Conservation (phyloP, 2,113 vertebrate genomes). For the Cryptomyrus ogoouensis region DNA sequence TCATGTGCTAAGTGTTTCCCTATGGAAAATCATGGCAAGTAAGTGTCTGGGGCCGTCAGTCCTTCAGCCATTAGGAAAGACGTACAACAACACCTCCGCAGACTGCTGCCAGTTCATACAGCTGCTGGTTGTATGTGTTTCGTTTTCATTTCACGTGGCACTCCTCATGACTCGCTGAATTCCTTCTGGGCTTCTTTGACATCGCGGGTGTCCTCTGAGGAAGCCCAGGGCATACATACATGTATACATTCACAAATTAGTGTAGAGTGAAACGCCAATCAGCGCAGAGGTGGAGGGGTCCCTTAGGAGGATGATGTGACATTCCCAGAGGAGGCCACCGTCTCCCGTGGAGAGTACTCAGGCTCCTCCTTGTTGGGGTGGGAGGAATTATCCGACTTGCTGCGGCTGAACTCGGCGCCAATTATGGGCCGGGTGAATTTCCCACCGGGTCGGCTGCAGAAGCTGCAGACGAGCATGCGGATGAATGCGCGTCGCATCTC, state of each 20-base stretch:
- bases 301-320: slow-evolving; percentile 81
- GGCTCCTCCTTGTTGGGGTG: slow-evolving; percentile 88
- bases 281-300: neutral
- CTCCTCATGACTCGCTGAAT: neutral
- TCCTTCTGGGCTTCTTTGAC: neutral
- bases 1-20: slow-evolving; percentile 41
- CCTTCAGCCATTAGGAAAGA: slow-evolving; percentile 10
- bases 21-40: neutral
- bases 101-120: slow-evolving; percentile 22
- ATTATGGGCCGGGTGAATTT: slow-evolving; percentile 79
- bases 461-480: slow-evolving; percentile 77
- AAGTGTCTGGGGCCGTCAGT: slow-evolving; percentile 11
- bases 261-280: neutral
- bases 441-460: slow-evolving; percentile 60
- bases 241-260: slow-evolving; percentile 30
- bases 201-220: neutral
- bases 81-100: neutral
- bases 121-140: neutral
- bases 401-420: slow-evolving; percentile 87
- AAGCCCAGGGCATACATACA: slow-evolving; percentile 21
- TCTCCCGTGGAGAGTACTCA: slow-evolving; percentile 72
- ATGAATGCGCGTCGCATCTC: slow-evolving; percentile 94
- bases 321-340: slow-evolving; percentile 79
- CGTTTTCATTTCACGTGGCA: neutral
- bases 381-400: slow-evolving; percentile 93